A percentile compares a stretch with the other conserved stretches of the same genome.
Conservation (phyloP, 2,113 vertebrate genomes). For the Syngnathoides biaculeatus region DNA sequence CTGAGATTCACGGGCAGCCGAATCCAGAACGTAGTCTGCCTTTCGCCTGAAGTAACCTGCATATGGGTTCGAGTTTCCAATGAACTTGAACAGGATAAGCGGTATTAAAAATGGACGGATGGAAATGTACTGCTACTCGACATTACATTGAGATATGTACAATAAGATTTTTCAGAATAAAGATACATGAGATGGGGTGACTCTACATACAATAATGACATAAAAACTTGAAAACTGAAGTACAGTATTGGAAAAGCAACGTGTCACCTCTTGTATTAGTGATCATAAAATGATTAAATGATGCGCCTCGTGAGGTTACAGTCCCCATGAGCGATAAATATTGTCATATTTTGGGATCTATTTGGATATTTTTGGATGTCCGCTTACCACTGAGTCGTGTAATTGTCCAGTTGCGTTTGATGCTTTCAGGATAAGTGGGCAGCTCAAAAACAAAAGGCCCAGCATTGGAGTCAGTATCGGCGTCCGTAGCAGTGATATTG, state of each 20-base stretch:
- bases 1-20: not conserved
- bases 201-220: not conserved
- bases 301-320: not conserved
- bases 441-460: conserved; percentile 96
- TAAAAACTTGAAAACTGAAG: too few relatives aligned
- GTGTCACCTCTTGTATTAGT: not conserved
- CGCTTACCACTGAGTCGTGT: conserved; percentile 86
- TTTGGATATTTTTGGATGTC: not conserved
- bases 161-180: not conserved
- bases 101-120: too few relatives aligned
- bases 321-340: not conserved
- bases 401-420: conserved; percentile 95
- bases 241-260: not conserved
- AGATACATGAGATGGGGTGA: not conserved
- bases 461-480: conserved; percentile 87
- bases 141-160: not conserved
- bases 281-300: not conserved
- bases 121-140: not conserved
- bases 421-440: conserved; percentile 77
- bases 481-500: conserved; percentile 92
- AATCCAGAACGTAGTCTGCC: not conserved
- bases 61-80: not conserved
- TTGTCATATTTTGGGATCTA: not conserved
- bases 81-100: too few relatives aligned
- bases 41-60: not conserved